Conservation (phyloP, 2,888 invertebrate species). For the Pollenia griseotomentosa region DNA sequence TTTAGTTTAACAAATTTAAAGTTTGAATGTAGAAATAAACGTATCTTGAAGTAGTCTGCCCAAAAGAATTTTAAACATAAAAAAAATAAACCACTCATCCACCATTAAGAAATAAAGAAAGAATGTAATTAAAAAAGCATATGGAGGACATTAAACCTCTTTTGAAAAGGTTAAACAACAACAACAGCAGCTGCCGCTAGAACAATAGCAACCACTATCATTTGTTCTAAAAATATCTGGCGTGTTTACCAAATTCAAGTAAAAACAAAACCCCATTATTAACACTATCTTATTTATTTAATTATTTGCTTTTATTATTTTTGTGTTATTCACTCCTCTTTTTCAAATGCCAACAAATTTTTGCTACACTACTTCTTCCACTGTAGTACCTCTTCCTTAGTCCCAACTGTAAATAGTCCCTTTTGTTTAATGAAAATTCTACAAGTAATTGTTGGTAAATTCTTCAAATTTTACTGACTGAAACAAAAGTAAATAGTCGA, state of each 20-base stretch:
- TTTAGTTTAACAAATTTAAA: no score
- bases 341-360: slow-evolving; percentile 1
- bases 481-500: slow-evolving; percentile 5
- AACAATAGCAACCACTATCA: not conserved
- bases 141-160: not conserved
- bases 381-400: not conserved
- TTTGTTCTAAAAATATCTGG: slow-evolving; percentile 27
- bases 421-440: slow-evolving; percentile 30
- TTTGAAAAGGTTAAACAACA: not conserved
- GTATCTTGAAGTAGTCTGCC: no score
- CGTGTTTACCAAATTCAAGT: slow-evolving; percentile 20
- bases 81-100: not conserved
- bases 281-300: slow-evolving; percentile 53
- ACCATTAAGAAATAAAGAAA: not conserved
- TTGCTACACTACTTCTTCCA: not conserved
- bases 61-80: not conserved
- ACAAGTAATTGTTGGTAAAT: slow-evolving; percentile 55
- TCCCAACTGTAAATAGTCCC: slow-evolving; percentile 56
- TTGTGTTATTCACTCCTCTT: not conserved
- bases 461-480: slow-evolving; percentile 15
- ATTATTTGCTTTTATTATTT: slow-evolving; percentile 44
- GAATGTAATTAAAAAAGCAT: not conserved
- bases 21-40: no score
- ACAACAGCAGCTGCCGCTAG: not conserved
- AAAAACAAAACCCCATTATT: slow-evolving; percentile 40